Percentiles rank a stretch among this genome's conserved stretches.
Evolutionary conservation across 2,888 invertebrate genomes (phyloP).

Genomic region (Carcina quercana): DNA sequence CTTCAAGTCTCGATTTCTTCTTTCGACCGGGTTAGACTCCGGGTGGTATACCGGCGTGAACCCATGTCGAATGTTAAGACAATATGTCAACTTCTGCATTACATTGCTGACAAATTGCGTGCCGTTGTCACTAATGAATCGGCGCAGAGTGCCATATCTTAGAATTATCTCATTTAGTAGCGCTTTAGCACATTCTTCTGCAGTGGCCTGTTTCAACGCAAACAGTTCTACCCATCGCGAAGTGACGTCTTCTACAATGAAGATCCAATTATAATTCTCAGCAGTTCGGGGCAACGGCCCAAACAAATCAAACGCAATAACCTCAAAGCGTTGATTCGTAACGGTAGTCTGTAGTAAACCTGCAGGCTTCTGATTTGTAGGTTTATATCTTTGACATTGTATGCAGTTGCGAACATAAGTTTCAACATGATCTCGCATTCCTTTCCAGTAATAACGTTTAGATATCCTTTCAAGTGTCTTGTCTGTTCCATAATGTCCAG

Average conservation of each 20-base stretch:
- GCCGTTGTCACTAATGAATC: constrained; percentile 17
- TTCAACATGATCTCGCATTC: constrained; percentile 5
- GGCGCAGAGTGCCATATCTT: constrained; percentile 15
- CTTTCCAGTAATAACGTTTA: constrained; percentile 6
- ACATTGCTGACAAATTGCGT: constrained; percentile 16
- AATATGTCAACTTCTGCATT: constrained; percentile 14
- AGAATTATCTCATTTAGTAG: constrained; percentile 13
- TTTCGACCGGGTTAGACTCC: constrained; percentile 29
- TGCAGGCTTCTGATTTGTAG: constrained; percentile 2
- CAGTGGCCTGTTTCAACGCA: constrained; percentile 11
- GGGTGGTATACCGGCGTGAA: constrained; percentile 29
- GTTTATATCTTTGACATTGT: constrained; percentile 5
- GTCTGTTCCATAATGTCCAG: too few species aligned
- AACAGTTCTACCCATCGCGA: constrained; percentile 16
- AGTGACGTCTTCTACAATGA: constrained; percentile 16
- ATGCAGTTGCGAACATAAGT: constrained; percentile 11
- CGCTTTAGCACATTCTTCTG: constrained; percentile 11
- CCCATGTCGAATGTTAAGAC: constrained; percentile 12
- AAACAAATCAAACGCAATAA: constrained; percentile 18
- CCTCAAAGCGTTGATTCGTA: constrained; percentile 14
- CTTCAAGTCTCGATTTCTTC: constrained; percentile 27
- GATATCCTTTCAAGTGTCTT: constrained; percentile 11
- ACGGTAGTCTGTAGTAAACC: constrained; percentile 12
- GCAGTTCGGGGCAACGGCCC: constrained; percentile 14
- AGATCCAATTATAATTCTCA: constrained; percentile 13